Base-by-base conservation (phyloP, 2,797 vertebrate genomes). In the Phalanger gymnotis region DNA sequence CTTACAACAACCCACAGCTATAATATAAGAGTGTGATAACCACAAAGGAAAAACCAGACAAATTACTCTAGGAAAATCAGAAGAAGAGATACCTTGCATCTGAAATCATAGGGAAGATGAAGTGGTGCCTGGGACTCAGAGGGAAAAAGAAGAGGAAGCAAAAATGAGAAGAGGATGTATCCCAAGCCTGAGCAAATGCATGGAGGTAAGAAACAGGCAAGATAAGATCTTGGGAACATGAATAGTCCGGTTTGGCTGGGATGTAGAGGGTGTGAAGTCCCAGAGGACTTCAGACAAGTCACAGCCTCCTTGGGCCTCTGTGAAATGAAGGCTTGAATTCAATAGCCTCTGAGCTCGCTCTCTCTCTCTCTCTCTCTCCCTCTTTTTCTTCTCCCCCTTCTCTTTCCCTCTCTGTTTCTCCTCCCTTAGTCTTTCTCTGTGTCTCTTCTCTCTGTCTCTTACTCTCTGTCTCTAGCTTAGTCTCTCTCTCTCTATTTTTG, bases 11-110 rank as follows among this genome's bases (percentile, higher is more conserved):
- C 66, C 6, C n/a, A 40, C n/a, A 73, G 9, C 66, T 73, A 73
- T 73, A 73, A 73, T 40, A 73, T 6, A 40, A 40, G 66, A 40
- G 16, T 73, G 6, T 73, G 66, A 73, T 40, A 19, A 22, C 51
- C 11, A n/a, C 11, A 90, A 81, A 96, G 57, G 66, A 40, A 91
- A 90, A 94, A 93, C 53, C 31, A 53, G 87, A 55, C 10, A 93
- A 92, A 73, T 73, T 30, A 31, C 13, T 53, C 52, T 25, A 56
- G n/a, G 47, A 52, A 30, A 11, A 19, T 30, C 14, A 58, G 56
- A 47, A 34, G 56, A 10, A 30, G 28, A 30, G 47, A 53, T 16
- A 0, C 34, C 96, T 54, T 93, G 19, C 34, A 30, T 54, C 22
- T 40, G 31, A 47, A 81, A 91, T 87, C 30, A 28, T 6, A 1